Conservation (phyloP, 2,113 vertebrate species). For the Bolborhynchus lineola region DNA sequence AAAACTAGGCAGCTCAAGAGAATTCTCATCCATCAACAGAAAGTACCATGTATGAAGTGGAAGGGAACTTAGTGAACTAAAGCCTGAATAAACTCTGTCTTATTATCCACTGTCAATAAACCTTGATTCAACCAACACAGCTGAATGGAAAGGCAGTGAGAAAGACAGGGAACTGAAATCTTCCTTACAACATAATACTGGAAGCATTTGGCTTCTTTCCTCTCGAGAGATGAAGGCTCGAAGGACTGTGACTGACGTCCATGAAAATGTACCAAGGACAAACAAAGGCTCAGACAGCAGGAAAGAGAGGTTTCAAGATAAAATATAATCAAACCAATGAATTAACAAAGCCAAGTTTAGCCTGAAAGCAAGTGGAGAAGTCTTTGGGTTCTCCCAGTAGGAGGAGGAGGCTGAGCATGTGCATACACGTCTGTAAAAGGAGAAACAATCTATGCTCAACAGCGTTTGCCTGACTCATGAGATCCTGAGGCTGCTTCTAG, state of each 20-base stretch:
- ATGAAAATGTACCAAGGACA: not conserved
- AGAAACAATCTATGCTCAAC: not conserved
- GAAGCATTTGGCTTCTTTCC: not conserved
- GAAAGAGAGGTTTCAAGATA: not conserved
- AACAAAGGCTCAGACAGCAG: not conserved
- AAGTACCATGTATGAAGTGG: not conserved
- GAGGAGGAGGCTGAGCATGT: not conserved
- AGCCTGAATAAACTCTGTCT: not conserved
- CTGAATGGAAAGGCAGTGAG: not conserved
- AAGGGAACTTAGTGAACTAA: not conserved
- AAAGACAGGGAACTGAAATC: not conserved
- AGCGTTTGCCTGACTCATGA: not conserved
- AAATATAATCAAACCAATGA: not conserved
- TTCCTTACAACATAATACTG: not conserved
- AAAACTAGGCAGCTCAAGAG: not conserved
- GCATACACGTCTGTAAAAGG: accelerated
- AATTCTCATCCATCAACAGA: not conserved
- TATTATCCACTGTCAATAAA: not conserved
- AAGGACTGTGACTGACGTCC: not conserved
- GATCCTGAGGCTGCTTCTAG: not conserved
- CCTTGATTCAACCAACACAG: not conserved
- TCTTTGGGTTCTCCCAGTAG: not conserved
- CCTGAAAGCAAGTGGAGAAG: not conserved
- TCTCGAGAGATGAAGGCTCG: not conserved
- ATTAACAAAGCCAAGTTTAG: not conserved